Evolutionary conservation across 2,113 vertebrate genomes (phyloP).

Genomic region (Jaculus jaculus): DNA sequence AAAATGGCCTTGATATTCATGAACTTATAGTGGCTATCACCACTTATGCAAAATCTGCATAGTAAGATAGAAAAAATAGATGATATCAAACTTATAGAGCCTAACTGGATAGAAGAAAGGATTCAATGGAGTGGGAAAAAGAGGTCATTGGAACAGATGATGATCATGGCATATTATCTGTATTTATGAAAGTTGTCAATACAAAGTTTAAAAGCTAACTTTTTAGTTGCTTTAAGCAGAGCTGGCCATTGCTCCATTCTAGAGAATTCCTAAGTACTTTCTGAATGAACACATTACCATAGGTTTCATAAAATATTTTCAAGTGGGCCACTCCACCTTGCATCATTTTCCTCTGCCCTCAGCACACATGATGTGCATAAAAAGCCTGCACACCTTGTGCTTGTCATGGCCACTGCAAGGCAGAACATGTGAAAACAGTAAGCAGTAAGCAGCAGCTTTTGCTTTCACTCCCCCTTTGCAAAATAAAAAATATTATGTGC

Average conservation of each 20-base stretch:
- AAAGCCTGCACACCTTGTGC: not conserved
- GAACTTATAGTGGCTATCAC: no score
- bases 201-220: not conserved
- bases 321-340: not conserved
- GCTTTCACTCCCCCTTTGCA: not conserved
- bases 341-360: not conserved
- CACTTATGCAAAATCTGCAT: no score
- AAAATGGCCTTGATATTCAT: no score
- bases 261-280: slow-evolving; percentile 22
- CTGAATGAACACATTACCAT: not conserved
- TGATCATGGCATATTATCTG: no score
- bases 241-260: not conserved
- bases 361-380: not conserved
- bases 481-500: not conserved
- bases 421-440: not conserved
- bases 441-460: not conserved
- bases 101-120: no score
- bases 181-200: no score
- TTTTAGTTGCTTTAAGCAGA: slow-evolving; percentile 27
- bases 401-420: not conserved
- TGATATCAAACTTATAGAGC: no score
- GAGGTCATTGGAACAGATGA: no score
- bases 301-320: not conserved
- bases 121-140: no score
- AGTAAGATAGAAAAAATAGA: no score